Evolutionary conservation across 2,113 vertebrate species (phyloP).

Genomic region (Loxodonta africana): DNA sequence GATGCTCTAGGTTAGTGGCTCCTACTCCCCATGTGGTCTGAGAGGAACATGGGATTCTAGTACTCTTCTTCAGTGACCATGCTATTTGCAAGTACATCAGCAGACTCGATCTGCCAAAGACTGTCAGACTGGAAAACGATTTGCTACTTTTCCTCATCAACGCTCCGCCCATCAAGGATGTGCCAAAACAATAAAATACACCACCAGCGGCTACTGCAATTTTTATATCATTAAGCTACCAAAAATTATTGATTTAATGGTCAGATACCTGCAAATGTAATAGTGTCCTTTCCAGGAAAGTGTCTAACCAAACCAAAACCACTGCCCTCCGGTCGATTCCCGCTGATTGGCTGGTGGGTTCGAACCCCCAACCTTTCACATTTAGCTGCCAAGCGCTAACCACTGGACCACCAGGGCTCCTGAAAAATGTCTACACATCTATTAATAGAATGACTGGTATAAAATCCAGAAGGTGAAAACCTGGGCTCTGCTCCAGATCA

Average conservation of each 20-base stretch:
- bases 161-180: background rate
- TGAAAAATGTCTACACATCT: background rate
- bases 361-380: no score
- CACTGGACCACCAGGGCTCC: no score
- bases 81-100: background rate
- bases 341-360: no score
- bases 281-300: background rate
- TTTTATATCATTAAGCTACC: background rate
- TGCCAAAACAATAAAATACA: background rate
- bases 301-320: no score
- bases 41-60: background rate
- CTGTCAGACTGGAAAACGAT: background rate
- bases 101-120: background rate
- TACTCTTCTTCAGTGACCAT: background rate
- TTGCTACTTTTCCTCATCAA: conserved; percentile 24
- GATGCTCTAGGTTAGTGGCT: background rate
- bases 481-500: background rate
- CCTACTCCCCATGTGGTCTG: background rate
- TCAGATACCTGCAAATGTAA: background rate
- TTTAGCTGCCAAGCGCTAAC: no score
- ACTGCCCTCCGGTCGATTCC: no score
- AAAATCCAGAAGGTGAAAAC: conserved; percentile 54
- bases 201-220: background rate
- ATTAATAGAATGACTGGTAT: background rate
- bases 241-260: background rate